Evolutionary conservation across 1,140 invertebrate genomes (phyloP).

Genomic region (Drosophila quadrilineata): DNA sequence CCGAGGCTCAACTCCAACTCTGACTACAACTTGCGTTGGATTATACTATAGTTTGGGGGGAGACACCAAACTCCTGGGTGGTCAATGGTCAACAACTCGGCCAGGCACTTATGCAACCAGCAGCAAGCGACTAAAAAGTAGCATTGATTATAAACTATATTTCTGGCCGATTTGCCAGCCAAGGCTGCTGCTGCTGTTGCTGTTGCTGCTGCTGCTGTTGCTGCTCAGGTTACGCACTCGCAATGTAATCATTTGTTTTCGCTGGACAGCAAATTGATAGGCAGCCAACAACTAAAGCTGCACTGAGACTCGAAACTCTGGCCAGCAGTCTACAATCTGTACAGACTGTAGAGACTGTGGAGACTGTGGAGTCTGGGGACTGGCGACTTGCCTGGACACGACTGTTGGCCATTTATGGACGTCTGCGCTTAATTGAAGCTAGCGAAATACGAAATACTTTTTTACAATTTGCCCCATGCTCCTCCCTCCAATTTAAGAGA

Average conservation of each 20-base stretch:
- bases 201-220: no score
- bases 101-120: slow-evolving; percentile 50
- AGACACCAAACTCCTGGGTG: slow-evolving; percentile 49
- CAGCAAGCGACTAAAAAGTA: slow-evolving; percentile 15
- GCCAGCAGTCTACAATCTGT: no score
- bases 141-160: slow-evolving; percentile 67
- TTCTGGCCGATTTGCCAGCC: slow-evolving; percentile 23
- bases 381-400: slow-evolving; percentile 16
- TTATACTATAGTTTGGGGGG: no score
- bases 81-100: slow-evolving; percentile 25
- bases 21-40: neutral
- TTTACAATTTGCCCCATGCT: slow-evolving; percentile 50
- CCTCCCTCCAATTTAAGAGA: slow-evolving; percentile 34
- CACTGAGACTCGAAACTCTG: slow-evolving; percentile 4
- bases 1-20: slow-evolving; percentile 9
- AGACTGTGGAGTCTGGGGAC: neutral
- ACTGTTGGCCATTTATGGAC: slow-evolving; percentile 66
- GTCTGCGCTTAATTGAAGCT: slow-evolving; percentile 74
- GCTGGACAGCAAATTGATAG: slow-evolving; percentile 69
- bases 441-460: slow-evolving; percentile 69
- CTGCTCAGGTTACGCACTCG: slow-evolving; percentile 71
- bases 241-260: slow-evolving; percentile 73
- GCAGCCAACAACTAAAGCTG: slow-evolving; percentile 56
- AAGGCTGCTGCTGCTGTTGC: no score
- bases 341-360: neutral